Evolutionary conservation across 2,797 vertebrate genomes (phyloP), one percentile per base, ranked within the genome.

Genomic region (Heteromormyrus szaboi): DNA sequence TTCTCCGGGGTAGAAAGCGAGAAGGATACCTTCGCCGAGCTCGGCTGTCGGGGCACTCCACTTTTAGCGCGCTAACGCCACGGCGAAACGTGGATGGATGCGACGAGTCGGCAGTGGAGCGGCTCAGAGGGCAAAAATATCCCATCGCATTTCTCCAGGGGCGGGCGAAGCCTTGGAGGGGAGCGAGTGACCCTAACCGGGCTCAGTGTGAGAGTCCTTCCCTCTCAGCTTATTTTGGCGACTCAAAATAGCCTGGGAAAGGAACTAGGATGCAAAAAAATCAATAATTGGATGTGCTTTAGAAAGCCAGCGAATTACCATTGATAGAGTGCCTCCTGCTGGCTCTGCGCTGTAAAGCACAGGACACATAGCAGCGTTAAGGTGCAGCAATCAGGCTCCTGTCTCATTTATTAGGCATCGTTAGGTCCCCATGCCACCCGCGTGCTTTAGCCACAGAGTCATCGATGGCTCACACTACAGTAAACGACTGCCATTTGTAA

Each of bases 181-280:
- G 37, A 1, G 41, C 44, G n/a, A 3, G n/a, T 76, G 79, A 84
- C 41, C 79, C 79, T 12, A 25, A 46, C 19, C 8, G 1, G n/a
- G 41, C 37, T 44, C 37, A 17, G 44, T 48, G 79, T 83, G 33
- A 83, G n/a, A 84, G 46, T 84, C 46, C 46, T 84, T 50, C 81
- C 46, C 46, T 50, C 19, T 6, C 72, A n/a, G 33, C 41, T 79
- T n/a, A 44, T 79, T 84, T 84, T 29, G 22, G 46, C 2, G 81
- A 11, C 81, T 84, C 46, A 29, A 84, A 84, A 84, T 84, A 79
- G 81, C 81, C 81, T 48, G 81, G 46, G n/a, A 79, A 44, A 44
- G 37, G 48, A 48, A 50, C 46, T 14, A 29, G 29, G 51, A 37
- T 53, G 25, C 48, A 53, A 37, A 54, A 54, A 48, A 48, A 33